Evolutionary conservation across 2,113 vertebrate genomes (phyloP).

Genomic region (Myocastor coypus): DNA sequence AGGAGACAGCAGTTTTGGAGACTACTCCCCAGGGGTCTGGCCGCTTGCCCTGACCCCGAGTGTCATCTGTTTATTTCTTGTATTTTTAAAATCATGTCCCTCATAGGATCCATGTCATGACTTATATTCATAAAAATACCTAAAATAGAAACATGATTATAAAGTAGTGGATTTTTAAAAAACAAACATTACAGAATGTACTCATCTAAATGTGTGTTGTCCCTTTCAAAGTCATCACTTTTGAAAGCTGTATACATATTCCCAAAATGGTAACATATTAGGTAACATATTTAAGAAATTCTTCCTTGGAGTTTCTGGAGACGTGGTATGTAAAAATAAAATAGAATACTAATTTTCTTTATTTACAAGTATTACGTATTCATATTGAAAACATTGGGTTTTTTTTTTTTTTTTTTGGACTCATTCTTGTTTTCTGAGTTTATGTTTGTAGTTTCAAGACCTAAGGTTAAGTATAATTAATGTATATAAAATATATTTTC

Average conservation of each 20-base stretch:
- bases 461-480: not conserved
- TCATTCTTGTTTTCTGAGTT: constrained; percentile 47
- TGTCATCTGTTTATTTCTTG: constrained; percentile 76
- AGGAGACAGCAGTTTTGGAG: not conserved
- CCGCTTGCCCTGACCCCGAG: constrained; percentile 14
- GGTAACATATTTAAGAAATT: constrained; percentile 61
- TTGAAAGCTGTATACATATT: constrained; percentile 56
- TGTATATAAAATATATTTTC: not conserved
- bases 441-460: constrained; percentile 33
- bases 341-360: constrained; percentile 32
- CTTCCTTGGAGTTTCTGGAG: constrained; percentile 49
- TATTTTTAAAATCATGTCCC: constrained; percentile 79
- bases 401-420: not conserved
- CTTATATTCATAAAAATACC: constrained; percentile 75
- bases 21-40: constrained; percentile 38
- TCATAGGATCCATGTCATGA: constrained; percentile 76
- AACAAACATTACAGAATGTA: constrained; percentile 77
- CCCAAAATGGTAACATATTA: constrained; percentile 55
- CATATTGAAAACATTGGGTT: constrained; percentile 11
- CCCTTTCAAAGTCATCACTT: constrained; percentile 64
- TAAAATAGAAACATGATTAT: constrained; percentile 80
- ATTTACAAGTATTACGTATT: constrained; percentile 35
- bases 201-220: constrained; percentile 71
- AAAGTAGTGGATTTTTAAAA: constrained; percentile 66
- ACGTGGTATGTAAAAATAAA: constrained; percentile 12